Evolutionary conservation across 1,140 invertebrate genomes (phyloP).

Genomic region (Hylyphantes graminicola): DNA sequence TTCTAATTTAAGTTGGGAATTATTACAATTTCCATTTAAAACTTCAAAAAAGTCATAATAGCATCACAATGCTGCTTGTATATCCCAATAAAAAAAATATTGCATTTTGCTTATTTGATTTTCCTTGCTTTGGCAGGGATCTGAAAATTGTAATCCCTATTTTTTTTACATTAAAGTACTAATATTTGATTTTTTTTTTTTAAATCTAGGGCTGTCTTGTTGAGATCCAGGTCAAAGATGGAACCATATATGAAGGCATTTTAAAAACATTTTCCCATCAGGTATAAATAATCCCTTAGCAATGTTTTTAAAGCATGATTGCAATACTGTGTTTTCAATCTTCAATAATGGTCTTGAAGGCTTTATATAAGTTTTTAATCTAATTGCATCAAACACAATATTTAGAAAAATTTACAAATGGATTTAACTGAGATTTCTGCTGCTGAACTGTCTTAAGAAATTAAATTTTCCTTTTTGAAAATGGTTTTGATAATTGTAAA

Average conservation of each 20-base stretch:
- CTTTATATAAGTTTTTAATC: slow-evolving; percentile 67
- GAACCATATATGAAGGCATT: slow-evolving; percentile 84
- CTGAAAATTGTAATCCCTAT: too few relatives aligned
- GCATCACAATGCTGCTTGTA: background rate
- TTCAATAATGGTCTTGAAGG: slow-evolving; percentile 67
- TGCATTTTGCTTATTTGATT: background rate
- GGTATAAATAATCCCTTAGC: slow-evolving; percentile 52
- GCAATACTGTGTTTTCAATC: background rate
- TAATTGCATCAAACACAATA: too few relatives aligned
- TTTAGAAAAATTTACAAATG: too few relatives aligned
- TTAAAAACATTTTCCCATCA: slow-evolving; percentile 86
- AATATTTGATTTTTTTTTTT: slow-evolving; percentile 23
- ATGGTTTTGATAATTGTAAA: too few relatives aligned
- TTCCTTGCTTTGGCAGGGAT: background rate
- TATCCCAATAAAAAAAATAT: background rate
- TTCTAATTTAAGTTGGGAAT: background rate
- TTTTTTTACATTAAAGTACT: background rate
- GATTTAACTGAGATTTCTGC: too few relatives aligned
- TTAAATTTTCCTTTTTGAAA: too few relatives aligned
- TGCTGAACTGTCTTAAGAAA: too few relatives aligned
- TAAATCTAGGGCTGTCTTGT: slow-evolving; percentile 64
- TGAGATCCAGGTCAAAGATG: slow-evolving; percentile 82
- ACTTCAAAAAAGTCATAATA: background rate
- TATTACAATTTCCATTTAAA: background rate
- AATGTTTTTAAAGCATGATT: background rate